These are phyloP conservation scores for Myathropa florea DNA, from an alignment of 2,888 invertebrate genomes.

Conservation along the genomic window DNA sequence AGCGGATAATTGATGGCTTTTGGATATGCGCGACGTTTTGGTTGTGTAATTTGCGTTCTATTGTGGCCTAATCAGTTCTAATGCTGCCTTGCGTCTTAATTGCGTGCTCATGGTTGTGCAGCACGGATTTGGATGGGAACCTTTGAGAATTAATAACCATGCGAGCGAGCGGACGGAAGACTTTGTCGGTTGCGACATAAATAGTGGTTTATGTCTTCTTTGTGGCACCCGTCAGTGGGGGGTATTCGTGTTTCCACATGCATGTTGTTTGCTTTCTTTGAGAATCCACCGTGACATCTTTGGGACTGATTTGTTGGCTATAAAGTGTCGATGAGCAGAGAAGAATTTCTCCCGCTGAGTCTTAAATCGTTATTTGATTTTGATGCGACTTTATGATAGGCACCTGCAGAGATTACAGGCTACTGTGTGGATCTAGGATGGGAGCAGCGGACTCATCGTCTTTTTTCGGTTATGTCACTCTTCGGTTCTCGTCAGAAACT, in stretches of 20 bases:
- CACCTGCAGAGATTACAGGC: background rate
- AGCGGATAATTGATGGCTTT: slow-evolving; percentile 59
- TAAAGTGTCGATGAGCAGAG: background rate
- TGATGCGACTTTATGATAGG: background rate
- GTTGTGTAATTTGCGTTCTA: slow-evolving; percentile 33
- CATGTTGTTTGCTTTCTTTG: background rate
- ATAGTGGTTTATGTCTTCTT: background rate
- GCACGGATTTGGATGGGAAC: background rate
- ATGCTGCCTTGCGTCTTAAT: slow-evolving; percentile 26
- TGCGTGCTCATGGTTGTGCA: slow-evolving; percentile 41
- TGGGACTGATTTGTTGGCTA: background rate
- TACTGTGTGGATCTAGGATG: too few species aligned
- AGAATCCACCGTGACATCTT: background rate
- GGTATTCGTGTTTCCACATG: background rate
- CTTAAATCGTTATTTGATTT: background rate
- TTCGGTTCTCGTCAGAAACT: too few species aligned
- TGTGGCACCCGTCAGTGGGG: background rate
- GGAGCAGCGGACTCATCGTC: too few species aligned
- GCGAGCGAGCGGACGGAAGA: slow-evolving; percentile 4
- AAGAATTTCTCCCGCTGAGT: background rate
- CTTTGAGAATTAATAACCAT: slow-evolving; percentile 26
- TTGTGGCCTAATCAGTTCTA: slow-evolving; percentile 45
- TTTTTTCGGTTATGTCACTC: too few species aligned
- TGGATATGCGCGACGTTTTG: slow-evolving; percentile 6
- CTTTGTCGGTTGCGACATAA: slow-evolving; percentile 20